Evolutionary conservation across 1,140 invertebrate genomes (phyloP).

Genomic region (Lamellibrachia luymesi): DNA sequence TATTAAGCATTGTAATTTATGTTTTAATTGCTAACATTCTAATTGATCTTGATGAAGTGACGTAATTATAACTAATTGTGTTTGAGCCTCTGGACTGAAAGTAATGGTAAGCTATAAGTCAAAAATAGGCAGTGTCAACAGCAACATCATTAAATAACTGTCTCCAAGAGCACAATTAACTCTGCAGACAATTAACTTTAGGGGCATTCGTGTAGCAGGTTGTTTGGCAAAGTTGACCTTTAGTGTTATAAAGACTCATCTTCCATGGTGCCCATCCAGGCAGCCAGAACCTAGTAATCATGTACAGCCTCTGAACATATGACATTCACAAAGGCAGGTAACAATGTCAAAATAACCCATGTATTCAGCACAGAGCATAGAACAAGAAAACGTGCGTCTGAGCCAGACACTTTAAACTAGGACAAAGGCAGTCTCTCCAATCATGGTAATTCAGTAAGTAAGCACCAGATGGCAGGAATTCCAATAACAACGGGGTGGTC

Average conservation of each 20-base stretch:
- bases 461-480: not conserved
- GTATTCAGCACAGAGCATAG: not conserved
- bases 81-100: too few relatives aligned
- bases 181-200: not conserved
- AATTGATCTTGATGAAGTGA: too few relatives aligned
- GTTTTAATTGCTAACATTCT: too few relatives aligned
- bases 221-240: not conserved
- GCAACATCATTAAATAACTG: too few relatives aligned
- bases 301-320: not conserved
- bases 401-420: not conserved
- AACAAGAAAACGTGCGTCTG: not conserved
- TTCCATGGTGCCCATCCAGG: not conserved
- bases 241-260: not conserved
- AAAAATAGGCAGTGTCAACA: too few relatives aligned
- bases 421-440: not conserved
- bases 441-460: not conserved
- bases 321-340: not conserved
- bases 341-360: not conserved
- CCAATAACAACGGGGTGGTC: not conserved
- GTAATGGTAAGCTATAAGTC: too few relatives aligned
- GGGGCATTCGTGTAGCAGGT: not conserved
- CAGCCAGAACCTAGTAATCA: not conserved
- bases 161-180: too few relatives aligned
- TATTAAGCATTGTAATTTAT: too few relatives aligned
- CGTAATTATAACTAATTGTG: too few relatives aligned